Evolutionary conservation across 2,888 invertebrate species (phyloP).

Genomic region (Callyntrura sp.): DNA sequence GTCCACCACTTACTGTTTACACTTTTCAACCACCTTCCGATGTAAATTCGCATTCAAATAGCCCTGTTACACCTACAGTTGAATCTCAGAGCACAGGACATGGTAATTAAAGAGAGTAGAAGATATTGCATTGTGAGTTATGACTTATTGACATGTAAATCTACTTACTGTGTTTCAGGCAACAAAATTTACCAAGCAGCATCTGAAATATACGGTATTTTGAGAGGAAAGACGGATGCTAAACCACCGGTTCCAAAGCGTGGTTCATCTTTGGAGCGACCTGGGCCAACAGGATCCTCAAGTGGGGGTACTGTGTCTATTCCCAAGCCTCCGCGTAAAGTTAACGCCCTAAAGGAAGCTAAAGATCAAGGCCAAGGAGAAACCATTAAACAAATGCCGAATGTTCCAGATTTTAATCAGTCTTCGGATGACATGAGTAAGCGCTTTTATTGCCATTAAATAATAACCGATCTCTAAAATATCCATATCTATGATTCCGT

Average conservation of each 20-base stretch:
- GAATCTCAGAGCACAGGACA: constrained; percentile 83
- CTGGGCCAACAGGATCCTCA: constrained; percentile 85
- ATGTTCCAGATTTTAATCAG: constrained; percentile 85
- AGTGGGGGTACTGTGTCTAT: constrained; percentile 62
- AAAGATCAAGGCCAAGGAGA: constrained; percentile 45
- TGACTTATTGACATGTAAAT: neutral
- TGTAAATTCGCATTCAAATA: constrained; percentile 86
- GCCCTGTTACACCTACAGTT: constrained; percentile 85
- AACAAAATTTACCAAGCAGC: constrained; percentile 82
- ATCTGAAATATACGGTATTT: constrained; percentile 82
- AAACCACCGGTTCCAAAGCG: constrained; percentile 92
- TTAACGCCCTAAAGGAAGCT: constrained; percentile 66
- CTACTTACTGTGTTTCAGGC: constrained; percentile 33
- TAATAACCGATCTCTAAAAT: too few species aligned
- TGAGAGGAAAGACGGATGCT: constrained; percentile 84
- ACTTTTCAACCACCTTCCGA: constrained; percentile 93
- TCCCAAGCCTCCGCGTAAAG: constrained; percentile 79
- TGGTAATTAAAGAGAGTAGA: neutral
- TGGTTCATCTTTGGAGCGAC: constrained; percentile 95
- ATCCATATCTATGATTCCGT: neutral
- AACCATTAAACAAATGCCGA: constrained; percentile 79
- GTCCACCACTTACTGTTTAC: constrained; percentile 94
- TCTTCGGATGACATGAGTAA: constrained; percentile 85
- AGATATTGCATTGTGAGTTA: neutral
- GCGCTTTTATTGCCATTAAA: too few species aligned